These are phyloP conservation scores for Pantherophis vulpinus DNA, from an alignment of 2,797 vertebrate genomes.

Conservation along the genomic window DNA sequence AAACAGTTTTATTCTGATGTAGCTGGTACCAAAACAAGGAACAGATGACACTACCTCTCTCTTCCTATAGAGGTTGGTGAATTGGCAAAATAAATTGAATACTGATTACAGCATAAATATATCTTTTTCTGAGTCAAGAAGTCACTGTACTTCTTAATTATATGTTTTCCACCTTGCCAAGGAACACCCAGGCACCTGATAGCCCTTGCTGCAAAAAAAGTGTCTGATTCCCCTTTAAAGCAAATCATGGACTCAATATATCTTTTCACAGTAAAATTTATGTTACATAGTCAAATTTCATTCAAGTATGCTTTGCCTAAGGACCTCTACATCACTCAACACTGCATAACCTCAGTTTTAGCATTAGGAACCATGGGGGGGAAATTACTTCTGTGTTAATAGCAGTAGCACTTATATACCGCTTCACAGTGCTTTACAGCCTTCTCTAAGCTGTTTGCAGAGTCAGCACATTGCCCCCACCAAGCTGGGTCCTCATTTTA, in stretches of 20 bases:
- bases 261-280: background rate
- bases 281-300: background rate
- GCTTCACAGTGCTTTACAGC: background rate
- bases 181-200: background rate
- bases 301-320: background rate
- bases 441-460: background rate
- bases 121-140: background rate
- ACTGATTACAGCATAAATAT: background rate
- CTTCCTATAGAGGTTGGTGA: background rate
- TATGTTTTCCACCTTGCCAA: background rate
- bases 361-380: background rate
- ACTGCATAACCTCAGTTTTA: background rate
- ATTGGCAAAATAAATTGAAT: background rate
- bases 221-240: background rate
- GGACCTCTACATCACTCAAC: background rate
- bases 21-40: background rate
- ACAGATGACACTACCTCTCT: background rate
- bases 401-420: background rate
- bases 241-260: background rate
- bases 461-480: background rate
- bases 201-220: background rate
- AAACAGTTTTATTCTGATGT: background rate
- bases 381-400: background rate
- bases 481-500: background rate
- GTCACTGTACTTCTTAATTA: background rate